Evolutionary conservation across 2,113 vertebrate genomes (phyloP), one percentile per base, ranked within the genome.

Genomic region (Odocoileus virginianus): DNA sequence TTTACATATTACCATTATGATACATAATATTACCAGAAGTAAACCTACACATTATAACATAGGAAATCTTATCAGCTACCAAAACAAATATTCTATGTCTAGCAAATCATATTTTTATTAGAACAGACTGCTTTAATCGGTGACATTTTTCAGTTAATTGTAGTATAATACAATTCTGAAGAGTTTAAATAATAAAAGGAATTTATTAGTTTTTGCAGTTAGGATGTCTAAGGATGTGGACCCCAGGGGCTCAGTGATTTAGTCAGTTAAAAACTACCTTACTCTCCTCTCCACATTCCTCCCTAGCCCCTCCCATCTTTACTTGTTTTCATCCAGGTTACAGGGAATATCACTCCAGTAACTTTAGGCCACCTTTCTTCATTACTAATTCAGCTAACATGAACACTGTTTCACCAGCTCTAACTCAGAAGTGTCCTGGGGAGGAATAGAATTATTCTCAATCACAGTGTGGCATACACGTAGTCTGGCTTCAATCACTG

Each of bases 231-330:
- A 47, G 12, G 25, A 40, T 28, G 1, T 33, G 43, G 36, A 47
- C 16, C 36, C 58, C 27, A 54, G 28, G 21, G 4, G 60, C 43
- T 60, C 87, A 58, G 2, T 1, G 7, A 50, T 54, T 79, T 64
- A 47, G n/a, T 58, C 17, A 89, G 71, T n/a, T 88, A 84, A 88
- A 36, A 92, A 55, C 55, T 6, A 11, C 27, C 33, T 67, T 23
- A 2, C 4, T 67, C 7, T 90, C 92, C 12, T 27, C 50, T 36
- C 13, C 8, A 14, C 13, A 5, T 0, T n/a, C 89, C 12, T 28
- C 52, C 23, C 13, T 2, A 2, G 1, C 15, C 2, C 33, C 7
- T 6, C 7, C 0, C 4, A 5, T n/a, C 33, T 6, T 43, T 50
- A 16, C n/a, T 93, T n/a, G 23, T 81, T 47, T 89, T 43, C 7